Evolutionary conservation across 2,888 invertebrate species (phyloP).

Genomic region (Invenusta paracnida): DNA sequence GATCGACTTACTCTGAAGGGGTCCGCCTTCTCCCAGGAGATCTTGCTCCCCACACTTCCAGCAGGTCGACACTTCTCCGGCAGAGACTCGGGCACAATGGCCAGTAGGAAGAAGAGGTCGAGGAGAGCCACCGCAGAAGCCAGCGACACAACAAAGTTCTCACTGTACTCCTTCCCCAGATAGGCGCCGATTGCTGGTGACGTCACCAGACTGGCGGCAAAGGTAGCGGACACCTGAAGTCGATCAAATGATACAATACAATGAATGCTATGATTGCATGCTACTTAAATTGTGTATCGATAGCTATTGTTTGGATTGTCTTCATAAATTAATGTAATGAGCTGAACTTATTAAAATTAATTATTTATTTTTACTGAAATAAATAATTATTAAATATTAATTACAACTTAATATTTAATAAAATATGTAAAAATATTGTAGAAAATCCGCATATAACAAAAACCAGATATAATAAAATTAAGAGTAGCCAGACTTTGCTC

Average conservation of each 20-base stretch:
- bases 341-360: background rate
- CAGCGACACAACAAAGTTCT: conserved; percentile 80
- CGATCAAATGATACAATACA: conserved; percentile 23
- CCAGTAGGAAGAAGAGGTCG: conserved; percentile 94
- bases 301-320: background rate
- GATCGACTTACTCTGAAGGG: conserved; percentile 82
- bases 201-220: conserved; percentile 89
- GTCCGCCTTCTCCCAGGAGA: conserved; percentile 93
- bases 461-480: no score
- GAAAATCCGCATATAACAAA: no score
- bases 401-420: no score
- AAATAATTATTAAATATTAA: no score
- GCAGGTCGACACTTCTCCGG: conserved; percentile 80
- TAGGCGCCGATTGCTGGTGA: conserved; percentile 80
- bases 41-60: conserved; percentile 65
- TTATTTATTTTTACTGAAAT: no score
- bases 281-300: background rate
- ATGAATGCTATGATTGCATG: background rate
- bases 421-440: no score
- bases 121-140: conserved; percentile 88
- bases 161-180: conserved; percentile 70
- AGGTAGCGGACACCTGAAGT: conserved; percentile 79
- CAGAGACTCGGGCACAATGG: conserved; percentile 94
- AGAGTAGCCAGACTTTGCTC: no score
- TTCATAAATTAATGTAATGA: conserved; percentile 47